These are phyloP conservation scores for Ceratotherium simum DNA, from an alignment of 2,113 vertebrate genomes.

Conservation along the genomic window DNA sequence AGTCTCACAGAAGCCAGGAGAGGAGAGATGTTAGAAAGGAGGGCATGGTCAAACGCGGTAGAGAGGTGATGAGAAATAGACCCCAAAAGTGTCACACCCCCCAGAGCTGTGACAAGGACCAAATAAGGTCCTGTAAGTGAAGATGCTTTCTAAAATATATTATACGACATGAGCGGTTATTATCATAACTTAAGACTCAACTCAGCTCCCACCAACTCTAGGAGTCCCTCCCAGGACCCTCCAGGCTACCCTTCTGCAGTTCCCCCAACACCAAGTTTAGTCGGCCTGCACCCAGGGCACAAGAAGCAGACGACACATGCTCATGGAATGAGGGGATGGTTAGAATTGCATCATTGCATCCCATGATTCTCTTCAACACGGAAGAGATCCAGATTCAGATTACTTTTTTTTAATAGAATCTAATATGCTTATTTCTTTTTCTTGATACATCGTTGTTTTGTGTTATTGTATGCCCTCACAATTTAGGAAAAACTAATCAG, in stretches of 20 bases:
- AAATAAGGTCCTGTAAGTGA: background rate
- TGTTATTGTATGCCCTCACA: slow-evolving; percentile 25
- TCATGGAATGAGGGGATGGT: background rate
- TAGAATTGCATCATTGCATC: background rate
- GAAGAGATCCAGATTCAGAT: background rate
- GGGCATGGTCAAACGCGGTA: background rate
- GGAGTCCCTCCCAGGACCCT: background rate
- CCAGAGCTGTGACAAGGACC: background rate
- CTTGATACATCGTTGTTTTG: background rate
- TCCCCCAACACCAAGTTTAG: too few relatives aligned
- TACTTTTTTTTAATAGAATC: background rate
- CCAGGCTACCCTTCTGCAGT: background rate
- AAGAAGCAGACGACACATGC: background rate
- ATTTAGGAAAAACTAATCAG: slow-evolving; percentile 14
- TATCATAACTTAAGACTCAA: background rate
- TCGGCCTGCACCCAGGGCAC: background rate
- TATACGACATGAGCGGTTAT: background rate
- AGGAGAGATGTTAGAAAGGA: background rate
- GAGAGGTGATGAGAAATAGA: background rate
- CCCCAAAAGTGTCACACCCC: background rate
- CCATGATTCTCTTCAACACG: background rate
- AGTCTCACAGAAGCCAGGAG: background rate
- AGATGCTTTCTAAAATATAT: background rate
- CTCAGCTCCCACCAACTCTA: background rate
- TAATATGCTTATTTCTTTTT: slow-evolving; percentile 2